These are phyloP conservation scores for Limnephilus rhombicus DNA, from an alignment of 2,888 invertebrate genomes.

Conservation along the genomic window DNA sequence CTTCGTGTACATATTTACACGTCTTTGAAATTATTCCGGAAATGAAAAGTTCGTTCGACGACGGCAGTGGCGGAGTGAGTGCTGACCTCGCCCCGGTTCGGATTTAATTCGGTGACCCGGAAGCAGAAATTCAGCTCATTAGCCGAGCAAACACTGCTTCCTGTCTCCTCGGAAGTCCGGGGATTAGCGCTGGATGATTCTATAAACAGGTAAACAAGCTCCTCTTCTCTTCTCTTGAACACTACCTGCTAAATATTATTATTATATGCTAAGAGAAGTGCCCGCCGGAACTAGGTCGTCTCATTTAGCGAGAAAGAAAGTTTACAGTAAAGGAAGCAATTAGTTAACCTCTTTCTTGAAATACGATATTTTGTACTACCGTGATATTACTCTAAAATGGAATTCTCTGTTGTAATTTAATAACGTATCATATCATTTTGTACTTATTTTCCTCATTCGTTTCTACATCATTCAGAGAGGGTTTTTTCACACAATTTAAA, in stretches of 20 bases:
- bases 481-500: too few relatives aligned
- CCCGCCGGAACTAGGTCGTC: neutral
- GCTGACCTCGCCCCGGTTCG: constrained; percentile 33
- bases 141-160: constrained; percentile 22
- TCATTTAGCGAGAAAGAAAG: neutral
- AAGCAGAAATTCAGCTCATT: constrained; percentile 36
- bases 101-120: constrained; percentile 40
- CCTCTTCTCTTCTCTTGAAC: neutral
- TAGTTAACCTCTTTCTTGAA: neutral
- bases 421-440: neutral
- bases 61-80: neutral
- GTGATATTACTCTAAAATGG: neutral
- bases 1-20: too few relatives aligned
- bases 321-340: neutral
- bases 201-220: neutral
- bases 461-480: too few relatives aligned
- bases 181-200: neutral
- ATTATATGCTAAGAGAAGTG: neutral
- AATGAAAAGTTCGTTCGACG: neutral
- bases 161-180: constrained; percentile 12
- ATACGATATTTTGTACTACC: neutral
- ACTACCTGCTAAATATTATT: neutral
- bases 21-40: neutral
- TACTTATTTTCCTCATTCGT: too few relatives aligned
- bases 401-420: neutral